Evolutionary conservation across 2,888 invertebrate genomes (phyloP), one percentile per base, ranked within the genome.

Genomic region (Lithophane ornitopus): DNA sequence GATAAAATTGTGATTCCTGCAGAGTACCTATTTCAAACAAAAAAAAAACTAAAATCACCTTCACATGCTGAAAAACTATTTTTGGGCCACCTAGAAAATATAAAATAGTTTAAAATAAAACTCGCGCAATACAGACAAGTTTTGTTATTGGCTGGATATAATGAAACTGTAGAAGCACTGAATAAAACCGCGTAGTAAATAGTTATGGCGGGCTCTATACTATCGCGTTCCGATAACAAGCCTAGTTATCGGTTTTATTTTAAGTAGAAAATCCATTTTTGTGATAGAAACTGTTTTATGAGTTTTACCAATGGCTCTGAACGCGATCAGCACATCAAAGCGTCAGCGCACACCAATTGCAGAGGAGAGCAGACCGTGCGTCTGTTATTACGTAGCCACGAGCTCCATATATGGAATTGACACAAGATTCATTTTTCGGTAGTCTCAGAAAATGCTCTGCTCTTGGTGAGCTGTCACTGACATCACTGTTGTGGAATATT

Each of bases 161-260:
- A 54, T 41, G 41, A 54, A n/a, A 69, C 11, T 16, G 11, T 52
- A 28, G 9, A 46, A 16, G 16, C 16, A 11, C 16, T 28, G 28
- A 41, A 69, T 71, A 28, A 71, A 71, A 71, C 22, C 22, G 16
- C 39, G 4, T 26, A n/a, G 28, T 41, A 28, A 41, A 28, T 41
- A 28, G 26, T 69, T 52, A 69, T 41, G 28, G 52, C 11, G 28
- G 41, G 12, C 11, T 68, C 22, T 22, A 22, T 16, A 12, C 12
- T 41, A 41, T 16, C 7, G 70, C n/a, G 28, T 41, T 41, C 54
- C 16, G 41, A 41, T 70, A 54, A 44, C 28, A 54, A 12, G 11
- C 22, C 12, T 41, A 16, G 4, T 70, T 54, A n/a, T 41, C 4
- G 70, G n/a, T 41, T 70, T 28, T 16, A 52, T 41, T 52, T 52